These are phyloP conservation scores for Gymnocheta viridis DNA, from an alignment of 2,888 invertebrate species.

Conservation along the genomic window DNA sequence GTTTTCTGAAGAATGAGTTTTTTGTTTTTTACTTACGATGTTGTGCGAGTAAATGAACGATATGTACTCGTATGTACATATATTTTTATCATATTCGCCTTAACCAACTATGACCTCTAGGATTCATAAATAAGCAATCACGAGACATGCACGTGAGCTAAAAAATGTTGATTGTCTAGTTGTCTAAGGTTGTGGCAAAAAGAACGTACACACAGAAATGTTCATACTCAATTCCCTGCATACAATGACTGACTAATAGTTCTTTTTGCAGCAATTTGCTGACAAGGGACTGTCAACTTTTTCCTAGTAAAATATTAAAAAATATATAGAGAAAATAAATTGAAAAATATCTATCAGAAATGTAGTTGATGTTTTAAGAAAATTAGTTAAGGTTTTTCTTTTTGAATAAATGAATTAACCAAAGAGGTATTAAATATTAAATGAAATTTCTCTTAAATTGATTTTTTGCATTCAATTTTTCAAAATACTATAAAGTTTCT, in stretches of 20 bases:
- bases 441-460: too few relatives aligned
- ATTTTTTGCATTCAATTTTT: too few relatives aligned
- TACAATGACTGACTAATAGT: constrained; percentile 27
- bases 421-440: too few relatives aligned
- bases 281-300: constrained; percentile 11
- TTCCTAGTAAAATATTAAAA: not conserved
- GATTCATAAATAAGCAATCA: constrained; percentile 60
- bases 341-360: too few relatives aligned
- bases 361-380: too few relatives aligned
- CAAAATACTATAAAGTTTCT: too few relatives aligned
- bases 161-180: constrained; percentile 46
- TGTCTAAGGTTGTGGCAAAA: constrained; percentile 40
- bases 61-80: not conserved
- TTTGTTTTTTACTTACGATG: too few relatives aligned
- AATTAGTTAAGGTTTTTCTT: too few relatives aligned
- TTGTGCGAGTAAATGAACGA: too few relatives aligned
- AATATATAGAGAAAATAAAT: not conserved
- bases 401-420: too few relatives aligned
- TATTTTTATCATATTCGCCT: not conserved
- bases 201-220: not conserved
- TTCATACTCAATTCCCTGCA: not conserved
- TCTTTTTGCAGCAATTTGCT: constrained; percentile 21
- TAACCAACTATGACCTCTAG: constrained; percentile 48
- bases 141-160: constrained; percentile 61
- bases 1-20: too few relatives aligned